phyloP scores from a whole-genome alignment of 2,113 vertebrate genomes.

The Physeter macrocephalus region DNA sequence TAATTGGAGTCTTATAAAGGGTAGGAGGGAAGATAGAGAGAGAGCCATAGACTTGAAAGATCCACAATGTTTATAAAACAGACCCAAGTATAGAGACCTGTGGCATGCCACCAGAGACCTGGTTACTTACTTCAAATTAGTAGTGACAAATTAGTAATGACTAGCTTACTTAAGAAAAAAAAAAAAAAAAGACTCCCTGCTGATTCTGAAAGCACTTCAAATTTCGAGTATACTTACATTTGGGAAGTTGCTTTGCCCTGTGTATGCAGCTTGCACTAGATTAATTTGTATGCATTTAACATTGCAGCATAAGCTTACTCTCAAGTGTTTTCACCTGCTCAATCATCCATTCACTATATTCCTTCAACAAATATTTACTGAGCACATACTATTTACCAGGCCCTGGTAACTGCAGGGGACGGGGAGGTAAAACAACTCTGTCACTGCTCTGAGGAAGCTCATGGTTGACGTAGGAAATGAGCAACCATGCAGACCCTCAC shows the following conservation, averaged over 20 bases:
- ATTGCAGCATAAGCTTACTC: neutral
- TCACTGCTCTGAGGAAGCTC: neutral
- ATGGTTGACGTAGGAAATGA: accelerated
- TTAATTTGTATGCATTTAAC: neutral
- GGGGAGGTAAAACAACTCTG: neutral
- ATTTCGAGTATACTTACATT: neutral
- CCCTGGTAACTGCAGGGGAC: neutral
- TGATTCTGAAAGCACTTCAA: neutral
- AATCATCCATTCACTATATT: neutral
- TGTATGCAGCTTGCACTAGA: neutral
- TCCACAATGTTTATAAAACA: neutral
- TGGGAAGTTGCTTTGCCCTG: slow-evolving; percentile 15
- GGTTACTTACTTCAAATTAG: neutral
- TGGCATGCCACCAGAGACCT: neutral
- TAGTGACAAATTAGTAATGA: neutral
- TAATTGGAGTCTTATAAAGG: neutral
- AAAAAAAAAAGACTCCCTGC: neutral
- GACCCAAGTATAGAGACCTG: neutral
- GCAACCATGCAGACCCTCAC: neutral
- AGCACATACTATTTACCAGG: neutral
- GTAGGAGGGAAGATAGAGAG: neutral
- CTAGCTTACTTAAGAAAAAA: neutral
- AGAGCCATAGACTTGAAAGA: neutral
- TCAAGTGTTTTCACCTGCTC: neutral
- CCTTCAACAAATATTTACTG: neutral